Percentiles rank a stretch among this genome's conserved stretches.
phyloP scores from a whole-genome alignment of 2,888 invertebrate species.

The Xanthorhoe designata region DNA sequence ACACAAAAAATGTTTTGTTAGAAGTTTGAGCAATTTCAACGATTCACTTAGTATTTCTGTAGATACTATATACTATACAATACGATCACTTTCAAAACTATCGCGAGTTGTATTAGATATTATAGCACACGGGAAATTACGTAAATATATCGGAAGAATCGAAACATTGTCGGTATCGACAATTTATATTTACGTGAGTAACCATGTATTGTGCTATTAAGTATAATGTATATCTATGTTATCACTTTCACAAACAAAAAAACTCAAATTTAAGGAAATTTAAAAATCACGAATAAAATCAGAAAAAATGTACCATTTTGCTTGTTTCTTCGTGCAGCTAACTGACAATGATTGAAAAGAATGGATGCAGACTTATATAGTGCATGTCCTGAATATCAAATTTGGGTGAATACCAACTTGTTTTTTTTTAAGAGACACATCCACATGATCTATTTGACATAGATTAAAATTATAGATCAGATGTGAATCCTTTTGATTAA shows the following conservation, averaged over 20 bases:
- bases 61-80: background rate
- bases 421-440: conserved; percentile 21
- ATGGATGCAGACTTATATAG: conserved; percentile 58
- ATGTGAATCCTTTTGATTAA: background rate
- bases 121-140: too few relatives aligned
- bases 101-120: too few relatives aligned
- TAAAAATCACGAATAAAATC: conserved; percentile 2
- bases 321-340: conserved; percentile 54
- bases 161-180: too few relatives aligned
- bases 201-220: too few relatives aligned
- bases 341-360: conserved; percentile 54
- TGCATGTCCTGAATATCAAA: conserved; percentile 52
- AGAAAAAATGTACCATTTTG: conserved; percentile 58
- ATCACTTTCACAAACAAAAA: conserved; percentile 1
- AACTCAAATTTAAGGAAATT: background rate
- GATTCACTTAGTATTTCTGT: background rate
- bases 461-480: conserved; percentile 35
- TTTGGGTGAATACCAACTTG: conserved; percentile 46
- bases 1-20: too few relatives aligned
- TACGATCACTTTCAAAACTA: too few relatives aligned
- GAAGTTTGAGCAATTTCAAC: background rate
- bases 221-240: too few relatives aligned
- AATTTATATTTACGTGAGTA: too few relatives aligned
- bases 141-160: too few relatives aligned
- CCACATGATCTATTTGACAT: conserved; percentile 39